Base-by-base conservation (phyloP, 2,797 vertebrate species). In the Phalloptychus januarius region DNA sequence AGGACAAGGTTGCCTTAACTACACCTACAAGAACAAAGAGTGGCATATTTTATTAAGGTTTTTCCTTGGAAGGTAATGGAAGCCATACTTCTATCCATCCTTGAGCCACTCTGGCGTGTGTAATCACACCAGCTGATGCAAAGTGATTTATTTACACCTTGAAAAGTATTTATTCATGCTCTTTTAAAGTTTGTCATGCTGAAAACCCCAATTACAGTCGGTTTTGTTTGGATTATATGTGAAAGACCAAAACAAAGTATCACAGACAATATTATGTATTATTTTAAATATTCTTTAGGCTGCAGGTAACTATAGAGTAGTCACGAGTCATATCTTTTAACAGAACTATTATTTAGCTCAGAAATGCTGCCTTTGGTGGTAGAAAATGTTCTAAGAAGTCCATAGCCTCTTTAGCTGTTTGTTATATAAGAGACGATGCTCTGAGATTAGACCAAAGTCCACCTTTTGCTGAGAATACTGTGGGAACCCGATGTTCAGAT, bases 101-200 rank as follows among this genome's bases (percentile, higher is more conserved):
- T 76, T 61, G 50, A 50, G 28, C 52, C 40, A 1, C 50, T 23
- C 36, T 72, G 36, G 4, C 7, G 44, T 76, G 38, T 11, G 11
- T 23, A 81, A 58, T 70, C 54, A 23, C 16, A 83, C 38, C 63
- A 56, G 52, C 16, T 28, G 25, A 71, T 18, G 20, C 52, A 45
- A 10, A 77, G 46, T 25, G n/a, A 33, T 45, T 44, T 28, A 45
- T n/a, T 31, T 45, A 45, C 25, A 71, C 38, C 38, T 69, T 42
- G 23, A 69, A 69, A 69, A n/a, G 20, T 40, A 40, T 40, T 25
- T 67, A 38, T 67, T 25, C 5, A 5, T 42, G 23, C 23, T 42
- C 7, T 28, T 71, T 71, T 23, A 13, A 28, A 28, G 67, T 45
- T 28, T 25, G 40, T 28, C 42, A 28, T 45, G 12, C 13, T 70